Evolutionary conservation across 2,113 vertebrate genomes (phyloP).

Genomic region (Brienomyrus longianalis): DNA sequence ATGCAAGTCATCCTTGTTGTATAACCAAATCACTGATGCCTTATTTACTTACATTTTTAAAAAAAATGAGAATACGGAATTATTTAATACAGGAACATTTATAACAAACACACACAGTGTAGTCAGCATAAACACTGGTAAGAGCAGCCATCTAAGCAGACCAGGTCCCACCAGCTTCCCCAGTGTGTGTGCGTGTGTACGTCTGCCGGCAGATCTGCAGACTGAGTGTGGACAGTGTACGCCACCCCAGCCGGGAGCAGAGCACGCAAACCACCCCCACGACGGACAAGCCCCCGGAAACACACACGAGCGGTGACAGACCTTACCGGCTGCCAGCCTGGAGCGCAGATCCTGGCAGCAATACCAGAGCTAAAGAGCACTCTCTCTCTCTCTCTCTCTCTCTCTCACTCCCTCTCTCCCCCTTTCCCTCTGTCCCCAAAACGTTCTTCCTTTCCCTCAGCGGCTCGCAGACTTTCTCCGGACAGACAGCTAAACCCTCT

Average conservation of each 20-base stretch:
- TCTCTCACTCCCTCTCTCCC: conserved; percentile 6
- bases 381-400: conserved; percentile 4
- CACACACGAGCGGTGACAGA: not conserved
- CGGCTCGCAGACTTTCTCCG: not conserved
- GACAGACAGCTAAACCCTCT: not conserved
- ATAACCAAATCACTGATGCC: not conserved
- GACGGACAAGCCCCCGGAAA: not conserved
- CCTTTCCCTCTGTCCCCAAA: not conserved
- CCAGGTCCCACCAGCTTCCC: not conserved
- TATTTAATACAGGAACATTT: not conserved
- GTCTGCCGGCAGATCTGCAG: not conserved
- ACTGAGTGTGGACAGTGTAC: not conserved
- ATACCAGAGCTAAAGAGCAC: not conserved
- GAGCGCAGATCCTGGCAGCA: not conserved
- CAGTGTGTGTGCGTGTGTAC: not conserved
- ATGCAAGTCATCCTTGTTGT: not conserved
- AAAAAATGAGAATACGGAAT: not conserved
- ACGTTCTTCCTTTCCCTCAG: not conserved
- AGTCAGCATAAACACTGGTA: not conserved
- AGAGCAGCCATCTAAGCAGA: not conserved
- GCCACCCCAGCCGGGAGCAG: not conserved
- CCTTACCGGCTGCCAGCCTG: not conserved
- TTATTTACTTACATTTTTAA: not conserved
- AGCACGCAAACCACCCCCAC: not conserved
- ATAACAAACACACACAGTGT: not conserved